Conservation (phyloP, 2,797 vertebrate species). For the Catharus ustulatus region DNA sequence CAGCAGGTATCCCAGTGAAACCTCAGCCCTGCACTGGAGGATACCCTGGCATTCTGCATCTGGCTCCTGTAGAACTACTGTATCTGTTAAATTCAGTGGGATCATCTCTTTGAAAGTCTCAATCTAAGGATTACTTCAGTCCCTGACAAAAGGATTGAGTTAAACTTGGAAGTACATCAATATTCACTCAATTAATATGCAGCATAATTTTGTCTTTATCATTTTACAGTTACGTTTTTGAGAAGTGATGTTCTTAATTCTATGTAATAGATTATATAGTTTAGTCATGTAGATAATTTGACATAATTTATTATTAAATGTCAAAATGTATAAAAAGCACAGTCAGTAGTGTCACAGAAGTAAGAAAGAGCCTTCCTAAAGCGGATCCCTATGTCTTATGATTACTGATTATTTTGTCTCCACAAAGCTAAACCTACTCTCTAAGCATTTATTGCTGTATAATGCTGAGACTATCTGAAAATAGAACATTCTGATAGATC, state of each 20-base stretch:
- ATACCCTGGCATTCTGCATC: neutral
- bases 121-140: neutral
- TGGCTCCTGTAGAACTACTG: neutral
- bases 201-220: neutral
- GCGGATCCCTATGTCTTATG: neutral
- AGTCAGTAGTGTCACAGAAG: neutral
- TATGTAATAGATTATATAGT: neutral
- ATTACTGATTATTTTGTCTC: neutral
- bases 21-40: neutral
- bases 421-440: neutral
- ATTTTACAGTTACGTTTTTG: neutral
- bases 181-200: neutral
- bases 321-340: neutral
- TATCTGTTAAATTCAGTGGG: neutral
- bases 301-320: neutral
- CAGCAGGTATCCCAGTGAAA: neutral
- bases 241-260: neutral
- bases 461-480: neutral
- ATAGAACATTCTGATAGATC: neutral
- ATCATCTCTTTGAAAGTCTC: neutral
- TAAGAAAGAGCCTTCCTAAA: neutral
- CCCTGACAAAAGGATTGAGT: neutral
- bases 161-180: neutral
- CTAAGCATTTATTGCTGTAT: neutral
- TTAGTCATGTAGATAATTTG: neutral